Evolutionary conservation across 2,797 vertebrate species (phyloP).

Genomic region (Notamacropus eugenii): DNA sequence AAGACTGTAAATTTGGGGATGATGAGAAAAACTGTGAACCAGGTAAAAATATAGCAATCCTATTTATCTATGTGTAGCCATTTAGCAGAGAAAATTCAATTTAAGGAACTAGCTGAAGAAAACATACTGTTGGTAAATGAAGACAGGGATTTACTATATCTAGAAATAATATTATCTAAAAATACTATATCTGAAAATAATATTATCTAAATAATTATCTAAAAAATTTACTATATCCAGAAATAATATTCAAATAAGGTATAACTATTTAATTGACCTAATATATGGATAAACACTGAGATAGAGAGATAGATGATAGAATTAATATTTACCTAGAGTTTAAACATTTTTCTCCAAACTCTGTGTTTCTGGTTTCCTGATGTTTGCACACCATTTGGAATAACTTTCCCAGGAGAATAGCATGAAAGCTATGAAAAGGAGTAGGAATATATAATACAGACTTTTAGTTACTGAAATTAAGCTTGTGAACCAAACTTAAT

Average conservation of each 20-base stretch:
- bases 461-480: constrained; percentile 36
- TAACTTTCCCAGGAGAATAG: constrained; percentile 17
- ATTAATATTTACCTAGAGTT: neutral
- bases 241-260: neutral
- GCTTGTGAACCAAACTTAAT: neutral
- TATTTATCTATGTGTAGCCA: neutral
- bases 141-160: neutral
- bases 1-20: constrained; percentile 97
- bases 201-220: neutral
- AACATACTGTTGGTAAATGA: neutral
- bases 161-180: constrained; percentile 14
- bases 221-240: neutral
- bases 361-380: constrained; percentile 25
- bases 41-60: constrained; percentile 77
- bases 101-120: neutral
- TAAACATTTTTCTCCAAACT: neutral
- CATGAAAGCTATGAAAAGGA: constrained; percentile 15
- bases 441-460: neutral
- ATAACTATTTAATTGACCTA: neutral
- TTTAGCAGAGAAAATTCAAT: constrained; percentile 6
- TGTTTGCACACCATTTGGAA: constrained; percentile 32
- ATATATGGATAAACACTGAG: neutral
- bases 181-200: neutral
- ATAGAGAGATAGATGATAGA: neutral
- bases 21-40: constrained; percentile 94